Evolutionary conservation across 2,888 invertebrate species (phyloP).

Genomic region (Dione vanillae): DNA sequence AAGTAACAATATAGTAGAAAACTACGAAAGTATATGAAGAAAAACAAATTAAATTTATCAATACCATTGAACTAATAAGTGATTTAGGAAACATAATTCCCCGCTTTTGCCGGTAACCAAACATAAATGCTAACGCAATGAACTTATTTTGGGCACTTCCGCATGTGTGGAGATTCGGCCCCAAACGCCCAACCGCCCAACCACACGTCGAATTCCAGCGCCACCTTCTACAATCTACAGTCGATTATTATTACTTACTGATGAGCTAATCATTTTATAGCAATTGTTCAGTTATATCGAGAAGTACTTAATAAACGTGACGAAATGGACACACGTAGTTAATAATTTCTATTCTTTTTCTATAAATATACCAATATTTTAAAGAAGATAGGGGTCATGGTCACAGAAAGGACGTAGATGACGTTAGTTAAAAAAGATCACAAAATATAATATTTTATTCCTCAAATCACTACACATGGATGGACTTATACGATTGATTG

Average conservation of each 20-base stretch:
- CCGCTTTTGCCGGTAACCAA: constrained; percentile 41
- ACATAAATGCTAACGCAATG: constrained; percentile 60
- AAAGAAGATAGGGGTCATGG: constrained; percentile 80
- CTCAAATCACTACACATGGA: constrained; percentile 73
- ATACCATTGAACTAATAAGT: constrained; percentile 1
- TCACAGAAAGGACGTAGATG: constrained; percentile 59
- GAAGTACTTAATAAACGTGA: neutral
- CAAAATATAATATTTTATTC: constrained; percentile 76
- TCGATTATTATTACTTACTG: constrained; percentile 35
- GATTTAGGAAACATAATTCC: constrained; percentile 42
- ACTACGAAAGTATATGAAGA: neutral
- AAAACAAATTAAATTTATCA: neutral
- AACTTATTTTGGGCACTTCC: constrained; percentile 81
- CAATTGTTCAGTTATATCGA: constrained; percentile 9
- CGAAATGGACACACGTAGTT: too few species aligned
- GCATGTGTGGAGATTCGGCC: constrained; percentile 70
- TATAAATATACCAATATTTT: neutral
- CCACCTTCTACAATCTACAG: constrained; percentile 45
- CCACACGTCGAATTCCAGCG: constrained; percentile 67
- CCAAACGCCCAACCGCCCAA: constrained; percentile 67
- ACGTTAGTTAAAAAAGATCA: too few species aligned
- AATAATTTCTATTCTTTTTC: neutral
- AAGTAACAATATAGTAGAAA: too few species aligned
- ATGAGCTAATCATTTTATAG: constrained; percentile 6
- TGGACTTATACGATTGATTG: constrained; percentile 48